Evolutionary conservation across 2,888 invertebrate species (phyloP), one percentile per base, ranked within the genome.

Genomic region (Scaptomyza flava): DNA sequence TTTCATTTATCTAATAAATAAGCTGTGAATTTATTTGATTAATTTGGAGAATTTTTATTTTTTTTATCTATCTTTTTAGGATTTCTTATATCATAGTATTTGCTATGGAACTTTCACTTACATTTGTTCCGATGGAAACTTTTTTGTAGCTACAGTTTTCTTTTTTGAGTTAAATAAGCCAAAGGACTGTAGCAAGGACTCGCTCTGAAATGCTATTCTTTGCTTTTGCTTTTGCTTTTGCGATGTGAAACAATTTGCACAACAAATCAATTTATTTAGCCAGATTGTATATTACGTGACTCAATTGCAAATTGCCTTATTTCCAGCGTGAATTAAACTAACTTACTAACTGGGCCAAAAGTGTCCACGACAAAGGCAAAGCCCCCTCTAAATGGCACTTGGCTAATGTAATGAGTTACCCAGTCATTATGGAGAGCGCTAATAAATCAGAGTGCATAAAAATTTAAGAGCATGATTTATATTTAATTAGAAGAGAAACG

Each of bases 231-330:
- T 58, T 65, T 23, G 6, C 42, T 66, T 57, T 47, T 14, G 38
- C 17, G 36, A 48, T 52, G 67, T 48, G 56, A 50, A 68, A 58
- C 63, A 65, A 70, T 64, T 81, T 80, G 70, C 78, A 80, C 89
- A 82, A 77, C 84, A 82, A 82, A 81, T 89, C 84, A 89, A 81
- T 83, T 80, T 87, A 77, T 86, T 82, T 82, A 77, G 66, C 87
- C 65, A 83, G 89, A 86, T 88, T 88, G 80, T 74, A 74, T 62
- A 69, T 68, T 84, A 82, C 82, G 82, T 82, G 82, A 89, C 87
- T 80, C 68, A 72, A 78, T 70, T 89, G 59, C 74, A 70, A 87
- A 82, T 77, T 68, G 81, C 66, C 71, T 63, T 56, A 79, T 82
- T 85, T 86, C 60, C 54, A 62, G 51, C 60, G 54, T 53, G 43